Percentiles rank a stretch among this genome's conserved stretches.
phyloP scores from a whole-genome alignment of 1,140 invertebrate species.

The Trachymyrmex cornetzi region DNA sequence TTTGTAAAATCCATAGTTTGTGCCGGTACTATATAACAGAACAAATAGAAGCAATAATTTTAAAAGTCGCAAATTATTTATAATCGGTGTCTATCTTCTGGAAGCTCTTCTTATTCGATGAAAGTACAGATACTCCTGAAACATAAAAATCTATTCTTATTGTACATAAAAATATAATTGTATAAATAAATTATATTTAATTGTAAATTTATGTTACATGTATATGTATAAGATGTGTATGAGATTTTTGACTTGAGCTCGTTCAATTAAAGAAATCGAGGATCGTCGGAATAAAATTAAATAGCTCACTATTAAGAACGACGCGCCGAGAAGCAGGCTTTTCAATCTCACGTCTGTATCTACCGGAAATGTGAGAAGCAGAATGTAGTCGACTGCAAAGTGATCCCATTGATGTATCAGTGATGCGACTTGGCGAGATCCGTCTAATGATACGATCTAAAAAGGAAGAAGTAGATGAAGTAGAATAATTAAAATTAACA shows the following conservation, averaged over 20 bases:
- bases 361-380: slow-evolving; percentile 77
- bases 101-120: slow-evolving; percentile 22
- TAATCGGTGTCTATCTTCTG: background rate
- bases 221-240: background rate
- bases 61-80: background rate
- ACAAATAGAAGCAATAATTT: background rate
- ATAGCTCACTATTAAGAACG: slow-evolving; percentile 79
- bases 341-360: slow-evolving; percentile 79
- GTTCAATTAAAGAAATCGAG: background rate
- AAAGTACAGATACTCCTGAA: slow-evolving; percentile 75
- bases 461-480: background rate
- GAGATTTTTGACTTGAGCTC: background rate
- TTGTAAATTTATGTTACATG: slow-evolving; percentile 16
- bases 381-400: slow-evolving; percentile 74
- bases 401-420: slow-evolving; percentile 80
- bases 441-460: slow-evolving; percentile 79
- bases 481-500: background rate
- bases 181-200: slow-evolving; percentile 2
- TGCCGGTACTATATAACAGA: background rate
- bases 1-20: background rate
- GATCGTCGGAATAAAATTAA: background rate
- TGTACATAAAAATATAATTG: slow-evolving; percentile 8
- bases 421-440: slow-evolving; percentile 78
- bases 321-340: slow-evolving; percentile 78
- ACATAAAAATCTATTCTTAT: slow-evolving; percentile 22